These are phyloP conservation scores for Hydrozoanthus gracilis DNA, from an alignment of 92 coral and sea anemone genomes.

Conservation along the genomic window DNA sequence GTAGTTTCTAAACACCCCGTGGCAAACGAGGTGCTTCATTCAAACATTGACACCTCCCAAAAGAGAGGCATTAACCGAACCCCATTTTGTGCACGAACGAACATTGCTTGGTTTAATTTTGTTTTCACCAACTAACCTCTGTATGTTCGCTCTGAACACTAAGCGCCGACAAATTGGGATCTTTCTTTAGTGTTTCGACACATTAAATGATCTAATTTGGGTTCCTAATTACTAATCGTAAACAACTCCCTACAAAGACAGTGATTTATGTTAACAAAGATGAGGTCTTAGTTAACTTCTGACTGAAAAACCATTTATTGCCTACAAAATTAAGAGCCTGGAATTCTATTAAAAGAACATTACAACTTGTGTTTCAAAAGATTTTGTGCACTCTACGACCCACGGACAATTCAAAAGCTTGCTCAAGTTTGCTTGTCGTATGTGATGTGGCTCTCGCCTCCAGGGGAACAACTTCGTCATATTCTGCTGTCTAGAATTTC, in stretches of 20 bases:
- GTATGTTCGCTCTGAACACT: neutral
- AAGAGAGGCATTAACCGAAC: neutral
- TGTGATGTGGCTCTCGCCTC: neutral
- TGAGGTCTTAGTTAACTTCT: neutral
- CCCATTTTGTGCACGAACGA: neutral
- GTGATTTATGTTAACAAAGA: slow-evolving; percentile 4
- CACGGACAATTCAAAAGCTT: neutral
- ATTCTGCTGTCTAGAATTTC: slow-evolving; percentile 56
- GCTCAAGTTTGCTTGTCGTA: neutral
- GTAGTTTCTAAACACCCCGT: too few relatives aligned
- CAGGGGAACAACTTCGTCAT: neutral
- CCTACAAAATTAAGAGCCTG: neutral
- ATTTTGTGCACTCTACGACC: neutral
- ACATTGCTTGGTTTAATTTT: neutral
- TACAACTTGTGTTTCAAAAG: neutral
- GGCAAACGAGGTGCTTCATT: too few relatives aligned
- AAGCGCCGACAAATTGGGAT: neutral
- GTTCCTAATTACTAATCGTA: neutral
- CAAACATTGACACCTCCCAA: neutral
- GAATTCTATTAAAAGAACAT: neutral
- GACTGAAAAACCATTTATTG: slow-evolving; percentile 3
- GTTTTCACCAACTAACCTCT: too few relatives aligned
- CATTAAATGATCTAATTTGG: neutral
- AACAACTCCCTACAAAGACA: neutral
- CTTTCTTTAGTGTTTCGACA: neutral